Base-by-base conservation (phyloP, 2,797 vertebrate genomes). In the Masticophis lateralis region DNA sequence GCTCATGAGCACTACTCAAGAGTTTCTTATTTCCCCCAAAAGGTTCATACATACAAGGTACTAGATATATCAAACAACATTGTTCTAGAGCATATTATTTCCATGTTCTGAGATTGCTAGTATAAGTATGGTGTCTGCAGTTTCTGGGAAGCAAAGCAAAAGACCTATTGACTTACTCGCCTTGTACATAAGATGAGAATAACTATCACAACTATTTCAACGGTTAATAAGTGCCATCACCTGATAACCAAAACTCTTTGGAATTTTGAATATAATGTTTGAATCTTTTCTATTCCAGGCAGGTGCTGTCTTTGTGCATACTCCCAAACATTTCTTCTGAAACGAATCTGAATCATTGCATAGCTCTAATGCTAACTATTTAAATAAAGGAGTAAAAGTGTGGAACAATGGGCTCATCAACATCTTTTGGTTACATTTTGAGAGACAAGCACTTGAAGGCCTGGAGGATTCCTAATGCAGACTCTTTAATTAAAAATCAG, bases 361-460 rank as follows among this genome's bases (percentile, higher is more conserved):
- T 43, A 79, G 69, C 16, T 37, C 69, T 79, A 3, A 87, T 51
- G 94, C 88, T 96, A 16, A 0, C 92, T 32, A 20, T 96, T 92
- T 94, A 55, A 89, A 87, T 20, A 11, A 94, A 93, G 87, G 0
- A 10, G 86, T 60, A 92, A 25, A 59, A 95, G 94, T 92, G 5
- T 53, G 28, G 37, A 91, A 94, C 93, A 86, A 5, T 5, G 61
- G 95, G 94, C 95, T 96, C 95, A 91, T 96, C 97, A 95, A 95
- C 89, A 83, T 74, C 2, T 20, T 91, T 0, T 16, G 94, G 94
- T 94, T 79, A 86, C 61, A 69, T 92, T 20, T 91, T 1, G 90
- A 95, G 95, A 92, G 93, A 59, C 8, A 91, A 91, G 57, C 32
- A 47, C n/a, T 86, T 59, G 95, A 91, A 96, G 93, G 91, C 94